These are phyloP conservation scores for Epinephelus lanceolatus DNA, from an alignment of 2,113 vertebrate genomes.

Conservation along the genomic window DNA sequence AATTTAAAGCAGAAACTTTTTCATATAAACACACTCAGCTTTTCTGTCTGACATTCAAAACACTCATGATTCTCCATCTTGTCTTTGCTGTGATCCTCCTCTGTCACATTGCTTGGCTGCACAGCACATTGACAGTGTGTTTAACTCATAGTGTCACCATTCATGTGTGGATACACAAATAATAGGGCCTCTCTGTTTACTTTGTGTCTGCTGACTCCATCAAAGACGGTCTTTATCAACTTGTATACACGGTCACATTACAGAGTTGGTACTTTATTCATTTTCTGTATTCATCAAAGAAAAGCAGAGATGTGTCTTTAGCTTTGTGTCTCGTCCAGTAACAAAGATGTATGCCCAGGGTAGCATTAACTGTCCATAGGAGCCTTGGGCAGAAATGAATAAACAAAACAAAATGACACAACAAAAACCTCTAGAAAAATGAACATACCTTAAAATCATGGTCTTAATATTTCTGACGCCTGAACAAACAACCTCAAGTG, in stretches of 20 bases:
- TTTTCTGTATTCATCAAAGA: neutral
- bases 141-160: neutral
- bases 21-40: neutral
- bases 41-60: neutral
- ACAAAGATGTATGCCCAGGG: neutral
- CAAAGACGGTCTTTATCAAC: neutral
- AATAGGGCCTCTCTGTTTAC: constrained; percentile 14
- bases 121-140: neutral
- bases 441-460: neutral
- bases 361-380: neutral
- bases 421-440: neutral
- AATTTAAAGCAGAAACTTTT: neutral
- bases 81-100: neutral
- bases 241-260: neutral
- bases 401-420: neutral
- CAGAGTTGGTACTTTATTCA: neutral
- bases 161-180: neutral
- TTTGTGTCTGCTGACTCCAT: constrained; percentile 11
- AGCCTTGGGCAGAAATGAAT: neutral
- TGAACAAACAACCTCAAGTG: neutral
- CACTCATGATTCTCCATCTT: neutral
- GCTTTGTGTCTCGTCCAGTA: neutral
- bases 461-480: neutral
- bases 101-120: neutral
- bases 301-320: neutral